Conservation (phyloP, 2,797 vertebrate species). For the Coluber constrictor region DNA sequence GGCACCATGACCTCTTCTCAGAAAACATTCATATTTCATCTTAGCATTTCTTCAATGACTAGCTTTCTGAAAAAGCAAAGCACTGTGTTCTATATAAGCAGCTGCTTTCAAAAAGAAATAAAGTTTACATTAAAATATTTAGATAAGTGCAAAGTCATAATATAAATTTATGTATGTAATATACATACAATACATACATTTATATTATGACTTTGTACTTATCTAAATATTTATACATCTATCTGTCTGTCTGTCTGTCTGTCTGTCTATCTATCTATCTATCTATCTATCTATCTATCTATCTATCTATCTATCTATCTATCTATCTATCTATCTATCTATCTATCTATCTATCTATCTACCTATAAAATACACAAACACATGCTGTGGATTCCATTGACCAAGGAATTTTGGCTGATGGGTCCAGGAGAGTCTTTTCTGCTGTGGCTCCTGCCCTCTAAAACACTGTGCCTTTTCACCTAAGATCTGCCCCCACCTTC, state of each 20-base stretch:
- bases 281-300: too few relatives aligned
- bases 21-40: background rate
- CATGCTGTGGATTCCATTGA: background rate
- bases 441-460: background rate
- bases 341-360: too few relatives aligned
- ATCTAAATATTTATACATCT: too few relatives aligned
- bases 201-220: too few relatives aligned
- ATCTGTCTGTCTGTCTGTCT: too few relatives aligned
- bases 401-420: background rate
- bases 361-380: background rate
- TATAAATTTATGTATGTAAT: too few relatives aligned
- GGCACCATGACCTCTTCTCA: background rate
- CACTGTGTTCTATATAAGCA: background rate
- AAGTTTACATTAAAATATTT: conserved; percentile 26
- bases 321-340: too few relatives aligned
- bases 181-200: too few relatives aligned
- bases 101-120: background rate
- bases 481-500: background rate
- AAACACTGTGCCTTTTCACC: background rate
- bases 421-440: background rate
- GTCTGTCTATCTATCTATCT: too few relatives aligned
- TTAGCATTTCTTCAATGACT: too few relatives aligned
- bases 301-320: too few relatives aligned
- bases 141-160: background rate
- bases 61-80: background rate